A percentile compares a stretch with the other conserved stretches of the same genome.
phyloP scores from a whole-genome alignment of 2,113 vertebrate species.

The Alaudala cheleensis region DNA sequence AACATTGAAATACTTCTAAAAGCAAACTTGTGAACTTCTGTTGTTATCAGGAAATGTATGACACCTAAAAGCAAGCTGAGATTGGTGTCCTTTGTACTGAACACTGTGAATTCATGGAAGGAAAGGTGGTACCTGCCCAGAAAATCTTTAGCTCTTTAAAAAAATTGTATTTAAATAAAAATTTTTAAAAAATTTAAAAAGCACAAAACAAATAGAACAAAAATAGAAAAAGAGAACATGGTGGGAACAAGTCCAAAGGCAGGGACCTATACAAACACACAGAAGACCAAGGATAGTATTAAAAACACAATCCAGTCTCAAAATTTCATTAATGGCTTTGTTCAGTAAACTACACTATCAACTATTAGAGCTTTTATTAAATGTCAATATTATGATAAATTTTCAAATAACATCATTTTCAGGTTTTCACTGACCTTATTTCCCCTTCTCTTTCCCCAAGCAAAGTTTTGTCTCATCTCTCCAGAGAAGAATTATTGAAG shows the following conservation, averaged over 20 bases:
- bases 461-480: neutral
- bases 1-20: neutral
- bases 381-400: neutral
- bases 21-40: neutral
- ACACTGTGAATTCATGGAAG: neutral
- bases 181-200: neutral
- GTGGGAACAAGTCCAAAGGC: neutral
- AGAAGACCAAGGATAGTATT: neutral
- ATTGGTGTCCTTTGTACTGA: neutral
- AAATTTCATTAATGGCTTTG: neutral
- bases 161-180: neutral
- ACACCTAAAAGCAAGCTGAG: neutral
- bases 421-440: neutral
- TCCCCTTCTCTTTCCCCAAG: neutral
- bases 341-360: neutral
- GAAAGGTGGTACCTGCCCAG: neutral
- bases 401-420: neutral
- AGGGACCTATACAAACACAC: neutral
- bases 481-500: neutral
- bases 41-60: neutral
- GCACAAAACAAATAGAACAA: rapidly evolving
- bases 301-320: neutral
- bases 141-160: neutral
- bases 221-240: neutral
- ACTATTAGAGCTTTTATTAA: neutral